Evolutionary conservation across 2,888 invertebrate genomes (phyloP).

Genomic region (Xestia ashworthii): DNA sequence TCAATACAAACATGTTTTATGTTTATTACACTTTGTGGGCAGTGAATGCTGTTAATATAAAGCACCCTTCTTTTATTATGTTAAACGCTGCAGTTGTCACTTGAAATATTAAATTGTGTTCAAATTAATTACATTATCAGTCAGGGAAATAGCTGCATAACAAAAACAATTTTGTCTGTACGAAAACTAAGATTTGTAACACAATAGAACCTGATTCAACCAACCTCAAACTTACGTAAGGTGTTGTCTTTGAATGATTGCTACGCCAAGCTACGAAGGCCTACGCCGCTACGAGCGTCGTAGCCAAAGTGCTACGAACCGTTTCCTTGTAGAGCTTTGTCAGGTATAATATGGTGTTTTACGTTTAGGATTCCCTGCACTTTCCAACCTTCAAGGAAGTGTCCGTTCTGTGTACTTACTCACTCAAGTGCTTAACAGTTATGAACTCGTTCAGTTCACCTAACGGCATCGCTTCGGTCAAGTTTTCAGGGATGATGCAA

Average conservation of each 20-base stretch:
- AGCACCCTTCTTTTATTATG: not conserved
- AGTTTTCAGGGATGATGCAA: not conserved
- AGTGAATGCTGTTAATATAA: not conserved
- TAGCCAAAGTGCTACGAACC: constrained; percentile 42
- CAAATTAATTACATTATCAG: not conserved
- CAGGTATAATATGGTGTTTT: not conserved
- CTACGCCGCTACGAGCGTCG: constrained; percentile 32
- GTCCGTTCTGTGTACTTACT: not conserved
- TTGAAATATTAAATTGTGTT: not conserved
- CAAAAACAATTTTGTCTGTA: not conserved
- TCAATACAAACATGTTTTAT: constrained; percentile 18
- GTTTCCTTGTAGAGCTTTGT: not conserved
- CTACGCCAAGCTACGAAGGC: constrained; percentile 25
- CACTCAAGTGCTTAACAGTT: not conserved
- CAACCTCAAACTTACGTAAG: not conserved
- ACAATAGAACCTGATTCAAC: not conserved
- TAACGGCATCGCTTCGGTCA: not conserved
- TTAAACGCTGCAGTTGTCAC: not conserved
- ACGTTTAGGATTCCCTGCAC: not conserved
- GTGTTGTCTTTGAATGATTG: constrained; percentile 11
- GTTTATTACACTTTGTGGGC: constrained; percentile 3
- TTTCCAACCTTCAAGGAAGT: not conserved
- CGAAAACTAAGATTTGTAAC: not conserved
- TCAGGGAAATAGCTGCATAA: not conserved
- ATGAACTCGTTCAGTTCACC: not conserved